These are phyloP conservation scores for Callipepla californica DNA, from an alignment of 2,113 vertebrate species.

Conservation along the genomic window DNA sequence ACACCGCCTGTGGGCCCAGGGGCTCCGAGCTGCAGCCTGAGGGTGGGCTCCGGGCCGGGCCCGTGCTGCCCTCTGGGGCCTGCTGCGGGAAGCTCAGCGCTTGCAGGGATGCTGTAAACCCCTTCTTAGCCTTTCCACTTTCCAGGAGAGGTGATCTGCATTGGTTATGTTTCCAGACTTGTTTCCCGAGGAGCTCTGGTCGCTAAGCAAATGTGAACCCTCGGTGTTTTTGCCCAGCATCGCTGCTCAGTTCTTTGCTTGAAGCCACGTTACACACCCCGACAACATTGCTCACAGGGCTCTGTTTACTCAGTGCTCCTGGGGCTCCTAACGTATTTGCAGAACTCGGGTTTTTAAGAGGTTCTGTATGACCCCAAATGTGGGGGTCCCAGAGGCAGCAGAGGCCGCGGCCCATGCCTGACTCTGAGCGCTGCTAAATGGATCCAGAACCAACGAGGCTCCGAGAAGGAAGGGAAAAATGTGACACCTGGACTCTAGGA, in stretches of 20 bases:
- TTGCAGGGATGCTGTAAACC: neutral
- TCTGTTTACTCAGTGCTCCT: neutral
- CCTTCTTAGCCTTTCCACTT: neutral
- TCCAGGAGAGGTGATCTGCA: neutral
- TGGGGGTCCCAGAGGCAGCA: slow-evolving; percentile 31
- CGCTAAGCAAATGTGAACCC: neutral
- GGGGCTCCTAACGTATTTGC: slow-evolving; percentile 30
- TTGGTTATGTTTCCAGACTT: neutral
- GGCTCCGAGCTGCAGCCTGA: neutral
- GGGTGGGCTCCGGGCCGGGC: slow-evolving; percentile 5
- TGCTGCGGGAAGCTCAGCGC: neutral
- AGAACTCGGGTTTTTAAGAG: slow-evolving; percentile 56
- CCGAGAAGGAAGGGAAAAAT: slow-evolving; percentile 56
- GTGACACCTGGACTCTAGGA: slow-evolving; percentile 56
- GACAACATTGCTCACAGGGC: accelerated
- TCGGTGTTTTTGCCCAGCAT: neutral
- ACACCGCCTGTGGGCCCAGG: neutral
- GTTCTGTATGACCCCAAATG: neutral
- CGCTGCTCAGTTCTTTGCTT: neutral
- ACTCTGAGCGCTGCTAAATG: slow-evolving; percentile 23
- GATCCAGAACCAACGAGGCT: slow-evolving; percentile 60
- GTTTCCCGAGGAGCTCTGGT: neutral
- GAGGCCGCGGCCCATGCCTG: slow-evolving; percentile 44
- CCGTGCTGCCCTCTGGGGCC: slow-evolving; percentile 80
- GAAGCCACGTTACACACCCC: neutral